Percentiles rank a stretch among this genome's conserved stretches.
Evolutionary conservation across 2,113 vertebrate genomes (phyloP).

Genomic region (Rynchops niger): DNA sequence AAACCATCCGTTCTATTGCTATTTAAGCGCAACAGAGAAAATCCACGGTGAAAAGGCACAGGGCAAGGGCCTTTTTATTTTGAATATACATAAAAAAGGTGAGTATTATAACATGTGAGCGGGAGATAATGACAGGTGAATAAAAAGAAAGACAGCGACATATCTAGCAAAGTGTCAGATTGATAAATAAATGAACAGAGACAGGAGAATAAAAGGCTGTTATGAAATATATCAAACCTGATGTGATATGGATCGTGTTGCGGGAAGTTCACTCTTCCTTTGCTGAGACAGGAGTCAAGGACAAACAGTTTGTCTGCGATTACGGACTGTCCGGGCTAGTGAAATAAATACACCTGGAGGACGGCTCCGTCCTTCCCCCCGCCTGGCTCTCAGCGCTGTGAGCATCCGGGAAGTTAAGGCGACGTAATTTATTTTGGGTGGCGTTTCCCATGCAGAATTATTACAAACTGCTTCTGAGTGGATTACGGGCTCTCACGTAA

Average conservation of each 20-base stretch:
- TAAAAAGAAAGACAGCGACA: conserved; percentile 49
- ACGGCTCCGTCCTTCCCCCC: not conserved
- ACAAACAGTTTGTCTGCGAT: conserved; percentile 55
- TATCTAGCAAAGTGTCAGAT: conserved; percentile 62
- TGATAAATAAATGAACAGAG: conserved; percentile 68
- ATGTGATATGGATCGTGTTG: conserved; percentile 58
- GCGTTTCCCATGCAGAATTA: not conserved
- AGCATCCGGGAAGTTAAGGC: not conserved
- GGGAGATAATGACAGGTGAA: conserved; percentile 61
- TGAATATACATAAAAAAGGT: conserved; percentile 62
- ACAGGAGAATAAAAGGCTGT: conserved; percentile 68
- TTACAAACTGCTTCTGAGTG: not conserved
- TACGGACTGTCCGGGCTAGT: conserved; percentile 52
- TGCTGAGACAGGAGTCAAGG: conserved; percentile 48
- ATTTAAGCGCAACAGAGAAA: conserved; percentile 50
- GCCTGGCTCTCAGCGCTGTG: not conserved
- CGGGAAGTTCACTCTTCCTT: conserved; percentile 57
- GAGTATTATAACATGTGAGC: conserved; percentile 37
- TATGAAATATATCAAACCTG: conserved; percentile 70
- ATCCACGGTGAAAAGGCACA: conserved; percentile 13
- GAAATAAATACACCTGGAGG: conserved; percentile 50
- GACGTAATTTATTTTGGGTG: not conserved
- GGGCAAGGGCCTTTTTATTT: conserved; percentile 47
- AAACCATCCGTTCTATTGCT: conserved; percentile 1
- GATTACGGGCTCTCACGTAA: not conserved